Base-by-base conservation (phyloP, 2,113 vertebrate genomes). In the Takifugu flavidus region DNA sequence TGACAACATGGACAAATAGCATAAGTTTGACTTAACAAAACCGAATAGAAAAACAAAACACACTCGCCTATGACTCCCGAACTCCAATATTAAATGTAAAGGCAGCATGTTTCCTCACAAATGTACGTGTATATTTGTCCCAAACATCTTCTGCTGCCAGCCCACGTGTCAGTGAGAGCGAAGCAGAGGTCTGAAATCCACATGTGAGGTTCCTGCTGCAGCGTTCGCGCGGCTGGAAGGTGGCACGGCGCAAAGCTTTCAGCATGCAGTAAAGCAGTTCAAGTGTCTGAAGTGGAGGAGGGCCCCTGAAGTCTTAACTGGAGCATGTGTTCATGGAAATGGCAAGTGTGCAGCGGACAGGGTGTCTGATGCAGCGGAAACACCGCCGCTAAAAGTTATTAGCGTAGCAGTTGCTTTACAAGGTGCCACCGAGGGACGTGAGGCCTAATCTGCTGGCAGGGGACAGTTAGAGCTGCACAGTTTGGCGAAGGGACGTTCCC, bases 201-300 rank as follows among this genome's bases (percentile, higher is more conserved):
- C 70, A 49, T 13, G 60, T 67, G 28, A 47, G 60, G 58, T 77
- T 68, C 55, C 52, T 25, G n/a, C 59, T 54, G 61, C 27, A 29
- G 46, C 50, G 25, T 53, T 50, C 44, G 53, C 42, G 39, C 56
- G 27, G 53, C 26, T 25, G n/a, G 28, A 39, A 27, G 20, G 71
- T n/a, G 34, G 34, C 34, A 39, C 11, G 45, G 44, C 13, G 11
- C 43, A 64, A 59, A 66, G 51, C 55, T 62, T 31, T 50, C 31
- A 42, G 20, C 55, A 51, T 59, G 56, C 47, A 56, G 60, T 69
- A 53, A 72, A 75, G 49, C 25, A 1, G 53, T 42, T 66, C 56
- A 67, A 67, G 71, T 72, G 50, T n/a, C 60, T 62, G 10, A 54
- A 65, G 67, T 62, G 63, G 65, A 75, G 50, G 34, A 56, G 61